Percentiles rank a stretch among this genome's conserved stretches.
Evolutionary conservation across 2,888 invertebrate species (phyloP).

Genomic region (Tineola bisselliella): DNA sequence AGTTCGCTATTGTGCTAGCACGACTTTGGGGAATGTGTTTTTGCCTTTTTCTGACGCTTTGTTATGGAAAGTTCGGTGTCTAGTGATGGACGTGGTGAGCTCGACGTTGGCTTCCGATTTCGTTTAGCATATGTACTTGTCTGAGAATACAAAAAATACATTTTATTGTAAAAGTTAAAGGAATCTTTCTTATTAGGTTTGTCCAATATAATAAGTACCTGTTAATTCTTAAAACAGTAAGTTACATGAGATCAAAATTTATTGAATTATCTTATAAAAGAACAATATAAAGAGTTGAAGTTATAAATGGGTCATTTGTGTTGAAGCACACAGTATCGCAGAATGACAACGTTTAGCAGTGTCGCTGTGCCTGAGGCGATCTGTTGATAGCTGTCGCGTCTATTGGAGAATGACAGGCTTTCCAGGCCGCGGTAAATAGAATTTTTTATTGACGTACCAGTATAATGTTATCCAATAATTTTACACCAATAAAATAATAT

Average conservation of each 20-base stretch:
- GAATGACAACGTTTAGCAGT: constrained; percentile 22
- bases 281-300: not conserved
- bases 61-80: constrained; percentile 39
- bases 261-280: too few relatives aligned
- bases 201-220: too few relatives aligned
- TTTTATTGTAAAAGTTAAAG: not conserved
- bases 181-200: not conserved
- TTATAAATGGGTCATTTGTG: not conserved
- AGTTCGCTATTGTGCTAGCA: constrained; percentile 55
- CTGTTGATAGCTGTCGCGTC: constrained; percentile 39
- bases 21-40: constrained; percentile 52
- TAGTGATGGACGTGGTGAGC: constrained; percentile 15
- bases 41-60: constrained; percentile 43
- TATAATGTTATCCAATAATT: not conserved
- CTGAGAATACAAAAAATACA: not conserved
- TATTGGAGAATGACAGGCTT: constrained; percentile 34
- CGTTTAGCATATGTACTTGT: constrained; percentile 23
- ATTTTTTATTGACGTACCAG: constrained; percentile 24
- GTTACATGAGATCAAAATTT: too few relatives aligned
- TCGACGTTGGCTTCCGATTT: constrained; percentile 32
- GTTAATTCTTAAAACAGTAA: too few relatives aligned
- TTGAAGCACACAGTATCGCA: constrained; percentile 18
- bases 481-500: too few relatives aligned
- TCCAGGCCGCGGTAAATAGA: constrained; percentile 30
- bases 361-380: constrained; percentile 28